Evolutionary conservation across 2,888 invertebrate species (phyloP).

Genomic region (Drosophila merina): DNA sequence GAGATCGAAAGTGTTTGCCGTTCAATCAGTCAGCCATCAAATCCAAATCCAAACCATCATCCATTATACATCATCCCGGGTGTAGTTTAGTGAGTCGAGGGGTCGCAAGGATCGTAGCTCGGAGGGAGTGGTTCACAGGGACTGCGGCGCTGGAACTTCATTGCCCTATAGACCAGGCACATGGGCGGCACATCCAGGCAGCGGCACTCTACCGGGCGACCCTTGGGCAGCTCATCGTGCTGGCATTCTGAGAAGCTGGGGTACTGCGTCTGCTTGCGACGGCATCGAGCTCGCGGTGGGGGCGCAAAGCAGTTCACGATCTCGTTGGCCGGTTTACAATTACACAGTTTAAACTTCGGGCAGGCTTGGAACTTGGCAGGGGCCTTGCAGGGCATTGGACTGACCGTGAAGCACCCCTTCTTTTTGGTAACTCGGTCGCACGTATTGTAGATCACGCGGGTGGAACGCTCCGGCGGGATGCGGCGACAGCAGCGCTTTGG

Average conservation of each 20-base stretch:
- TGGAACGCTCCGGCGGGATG: conserved; percentile 7
- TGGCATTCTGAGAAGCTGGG: conserved; percentile 56
- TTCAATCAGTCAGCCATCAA: not conserved
- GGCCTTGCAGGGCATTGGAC: conserved; percentile 18
- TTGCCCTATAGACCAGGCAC: conserved; percentile 3
- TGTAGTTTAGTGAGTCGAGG: not conserved
- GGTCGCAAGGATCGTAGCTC: not conserved
- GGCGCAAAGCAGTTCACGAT: conserved; percentile 6
- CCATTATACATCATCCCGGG: not conserved
- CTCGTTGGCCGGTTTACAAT: not conserved
- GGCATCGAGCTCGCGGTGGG: not conserved
- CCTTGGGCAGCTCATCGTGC: not conserved
- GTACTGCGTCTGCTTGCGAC: conserved; percentile 37
- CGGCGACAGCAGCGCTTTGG: conserved; percentile 4
- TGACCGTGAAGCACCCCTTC: not conserved
- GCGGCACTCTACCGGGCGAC: conserved; percentile 11
- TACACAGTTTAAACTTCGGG: conserved; percentile 1
- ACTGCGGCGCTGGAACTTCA: not conserved
- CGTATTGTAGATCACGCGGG: not conserved
- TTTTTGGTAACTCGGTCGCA: not conserved
- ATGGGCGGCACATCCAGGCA: not conserved
- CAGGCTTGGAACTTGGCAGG: not conserved
- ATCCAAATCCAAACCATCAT: not conserved
- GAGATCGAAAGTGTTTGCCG: not conserved
- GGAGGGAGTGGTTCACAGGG: not conserved